Evolutionary conservation across 2,888 invertebrate genomes (phyloP).

Genomic region (Drosophila vallismaia): DNA sequence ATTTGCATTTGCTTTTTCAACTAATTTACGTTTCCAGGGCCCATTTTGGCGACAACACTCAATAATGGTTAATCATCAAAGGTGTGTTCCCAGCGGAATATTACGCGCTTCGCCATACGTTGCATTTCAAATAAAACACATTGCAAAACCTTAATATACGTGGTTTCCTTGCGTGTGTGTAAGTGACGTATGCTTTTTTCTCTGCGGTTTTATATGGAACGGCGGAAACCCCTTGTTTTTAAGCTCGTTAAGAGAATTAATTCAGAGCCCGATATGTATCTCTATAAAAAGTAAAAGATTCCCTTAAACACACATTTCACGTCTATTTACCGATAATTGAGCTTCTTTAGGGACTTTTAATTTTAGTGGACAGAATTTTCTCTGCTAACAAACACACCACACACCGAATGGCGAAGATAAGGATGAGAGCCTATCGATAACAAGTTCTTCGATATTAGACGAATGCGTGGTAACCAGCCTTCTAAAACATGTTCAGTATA

Average conservation of each 20-base stretch:
- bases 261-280: not conserved
- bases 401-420: constrained; percentile 49
- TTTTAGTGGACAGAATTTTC: constrained; percentile 67
- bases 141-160: constrained; percentile 24
- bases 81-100: constrained; percentile 1
- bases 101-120: constrained; percentile 1
- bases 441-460: constrained; percentile 13
- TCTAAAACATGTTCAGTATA: not conserved
- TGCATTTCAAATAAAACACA: constrained; percentile 2
- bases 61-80: not conserved
- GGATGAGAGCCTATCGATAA: constrained; percentile 49
- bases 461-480: not conserved
- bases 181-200: constrained; percentile 71
- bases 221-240: constrained; percentile 48
- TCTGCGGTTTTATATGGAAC: constrained; percentile 45
- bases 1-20: not conserved
- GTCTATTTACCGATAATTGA: constrained; percentile 58
- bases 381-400: constrained; percentile 62
- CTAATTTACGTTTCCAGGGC: not conserved
- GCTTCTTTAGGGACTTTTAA: constrained; percentile 39
- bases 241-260: constrained; percentile 9
- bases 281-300: not conserved
- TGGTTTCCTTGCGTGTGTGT: constrained; percentile 64
- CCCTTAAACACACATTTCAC: constrained; percentile 57
- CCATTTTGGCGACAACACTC: not conserved